Base-by-base conservation (phyloP, 2,797 vertebrate species). In the Rhodeus uyekii region DNA sequence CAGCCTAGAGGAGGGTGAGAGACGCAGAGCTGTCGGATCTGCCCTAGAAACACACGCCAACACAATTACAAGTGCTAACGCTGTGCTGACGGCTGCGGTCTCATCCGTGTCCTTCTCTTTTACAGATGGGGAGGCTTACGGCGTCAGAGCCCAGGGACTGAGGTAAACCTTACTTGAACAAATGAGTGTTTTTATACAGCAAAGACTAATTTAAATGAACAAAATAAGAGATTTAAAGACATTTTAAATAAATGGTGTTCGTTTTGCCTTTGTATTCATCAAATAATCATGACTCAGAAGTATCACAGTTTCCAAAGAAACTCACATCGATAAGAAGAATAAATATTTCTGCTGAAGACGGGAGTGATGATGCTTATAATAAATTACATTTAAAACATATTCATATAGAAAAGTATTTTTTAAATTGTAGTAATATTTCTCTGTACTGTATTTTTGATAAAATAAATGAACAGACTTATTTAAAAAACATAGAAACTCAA, bases 1-100 rank as follows among this genome's bases (percentile, higher is more conserved):
- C 89, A 96, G 96, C 91, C 95, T 95, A 89, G 96, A 96, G 88
- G 96, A 96, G 93, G 96, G 96, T 96, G 58, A 81, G 14, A 44
- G 48, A 58, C 16, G 32, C 73, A 84, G 71, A 55, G 3, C 53
- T 32, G 24, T n/a, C 67, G 69, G 48, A 74, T 48, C 78, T 44
- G 61, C 34, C 53, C 64, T 67, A 38, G 65, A 76, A 77, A 75
- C 53, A 72, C 48, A 60, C 24, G 2, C 19, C 39, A 44, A 22
- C 71, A 76, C 6, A 0, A 8, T 34, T 39, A 5, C 24, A 32
- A 48, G 42, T 53, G 75, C 38, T 61, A 22, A 24, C 42, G 42
- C 29, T 22, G 34, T 32, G 18, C 36, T 58, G 61, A 68, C 50
- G 39, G 19, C 32, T 27, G 8, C 18, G 7, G 16, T 27, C 71